phyloP scores from a whole-genome alignment of 2,113 vertebrate genomes.

The Paramisgurnus dabryanus region DNA sequence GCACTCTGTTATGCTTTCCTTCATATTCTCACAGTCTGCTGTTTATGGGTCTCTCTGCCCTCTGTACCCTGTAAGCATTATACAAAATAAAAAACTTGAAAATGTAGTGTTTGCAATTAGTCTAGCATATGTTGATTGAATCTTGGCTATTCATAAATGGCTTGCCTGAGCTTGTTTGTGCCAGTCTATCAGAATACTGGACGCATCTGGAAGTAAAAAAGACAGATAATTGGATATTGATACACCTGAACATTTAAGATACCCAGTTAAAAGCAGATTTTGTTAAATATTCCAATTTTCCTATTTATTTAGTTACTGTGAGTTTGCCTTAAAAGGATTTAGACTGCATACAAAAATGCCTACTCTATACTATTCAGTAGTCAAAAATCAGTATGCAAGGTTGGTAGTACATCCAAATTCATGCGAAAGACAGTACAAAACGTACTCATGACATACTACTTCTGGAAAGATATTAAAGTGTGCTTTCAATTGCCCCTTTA shows the following conservation, averaged over 20 bases:
- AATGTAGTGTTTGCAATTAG: conserved; percentile 20
- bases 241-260: not conserved
- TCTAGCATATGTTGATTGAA: conserved; percentile 23
- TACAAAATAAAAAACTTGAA: conserved; percentile 7
- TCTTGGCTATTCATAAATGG: conserved; percentile 17
- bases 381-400: too few relatives aligned
- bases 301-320: not conserved
- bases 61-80: not conserved
- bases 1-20: conserved; percentile 43
- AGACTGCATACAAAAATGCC: too few relatives aligned
- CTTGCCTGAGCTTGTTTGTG: conserved; percentile 36
- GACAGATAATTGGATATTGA: not conserved
- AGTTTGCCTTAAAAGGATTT: not conserved
- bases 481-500: too few relatives aligned
- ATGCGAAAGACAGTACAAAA: too few relatives aligned
- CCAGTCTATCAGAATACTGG: conserved; percentile 6
- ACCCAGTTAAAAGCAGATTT: not conserved
- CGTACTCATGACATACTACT: too few relatives aligned
- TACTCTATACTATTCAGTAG: too few relatives aligned
- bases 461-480: too few relatives aligned
- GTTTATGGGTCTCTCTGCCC: conserved; percentile 12
- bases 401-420: too few relatives aligned
- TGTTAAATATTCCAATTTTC: not conserved
- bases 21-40: conserved; percentile 5
- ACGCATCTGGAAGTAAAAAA: conserved; percentile 7